phyloP scores from a whole-genome alignment of 2,888 invertebrate genomes.

The Amblyjoppa proteus region DNA sequence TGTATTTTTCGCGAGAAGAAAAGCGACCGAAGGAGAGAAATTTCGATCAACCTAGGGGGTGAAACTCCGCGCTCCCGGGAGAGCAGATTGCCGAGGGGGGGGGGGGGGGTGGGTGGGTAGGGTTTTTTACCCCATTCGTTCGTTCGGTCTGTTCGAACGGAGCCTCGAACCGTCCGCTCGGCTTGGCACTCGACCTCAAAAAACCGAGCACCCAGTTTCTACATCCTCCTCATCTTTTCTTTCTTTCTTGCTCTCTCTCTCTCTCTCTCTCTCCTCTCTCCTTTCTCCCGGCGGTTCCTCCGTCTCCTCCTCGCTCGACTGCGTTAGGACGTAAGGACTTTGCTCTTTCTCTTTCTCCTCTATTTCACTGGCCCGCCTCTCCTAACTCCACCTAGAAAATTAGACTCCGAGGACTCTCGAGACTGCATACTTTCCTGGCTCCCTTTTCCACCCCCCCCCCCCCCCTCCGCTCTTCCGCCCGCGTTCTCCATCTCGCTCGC shows the following conservation, averaged over 20 bases:
- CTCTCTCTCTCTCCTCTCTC: not conserved
- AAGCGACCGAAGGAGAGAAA: conserved; percentile 50
- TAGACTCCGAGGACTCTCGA: conserved; percentile 67
- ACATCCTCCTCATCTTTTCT: conserved; percentile 18
- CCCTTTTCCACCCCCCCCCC: conserved; percentile 7
- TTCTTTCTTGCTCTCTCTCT: not conserved
- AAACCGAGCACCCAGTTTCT: conserved; percentile 50
- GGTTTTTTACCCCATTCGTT: conserved; percentile 58
- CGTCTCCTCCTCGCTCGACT: conserved; percentile 51
- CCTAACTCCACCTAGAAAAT: conserved; percentile 55
- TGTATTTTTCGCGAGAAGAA: conserved; percentile 48
- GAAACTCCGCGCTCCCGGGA: conserved; percentile 38
- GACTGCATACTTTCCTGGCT: conserved; percentile 59
- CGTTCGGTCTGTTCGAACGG: conserved; percentile 55
- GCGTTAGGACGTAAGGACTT: conserved; percentile 65
- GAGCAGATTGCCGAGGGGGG: conserved; percentile 59
- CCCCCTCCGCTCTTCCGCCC: conserved; percentile 23
- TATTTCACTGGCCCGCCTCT: not conserved
- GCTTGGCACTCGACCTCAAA: conserved; percentile 64
- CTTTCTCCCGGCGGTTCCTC: conserved; percentile 9
- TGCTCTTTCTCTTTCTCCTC: conserved; percentile 25
- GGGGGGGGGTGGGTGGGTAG: too few species aligned
- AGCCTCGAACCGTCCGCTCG: conserved; percentile 45
- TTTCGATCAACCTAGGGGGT: conserved; percentile 50
- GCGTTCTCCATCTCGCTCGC: conserved; percentile 34